Evolutionary conservation across 2,888 invertebrate genomes (phyloP).

Genomic region (Tupiocoris notatus): DNA sequence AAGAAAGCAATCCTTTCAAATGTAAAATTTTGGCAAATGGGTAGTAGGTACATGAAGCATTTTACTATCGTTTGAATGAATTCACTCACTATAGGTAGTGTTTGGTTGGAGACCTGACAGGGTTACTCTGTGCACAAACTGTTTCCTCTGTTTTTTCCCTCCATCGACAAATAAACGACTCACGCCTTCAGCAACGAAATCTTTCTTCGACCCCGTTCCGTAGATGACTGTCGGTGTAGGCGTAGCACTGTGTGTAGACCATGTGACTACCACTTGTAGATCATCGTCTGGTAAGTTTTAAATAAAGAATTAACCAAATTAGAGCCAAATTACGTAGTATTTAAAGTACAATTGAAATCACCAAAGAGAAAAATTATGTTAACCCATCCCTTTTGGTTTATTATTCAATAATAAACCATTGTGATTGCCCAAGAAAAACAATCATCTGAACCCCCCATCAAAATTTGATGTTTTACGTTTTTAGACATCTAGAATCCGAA

Average conservation of each 20-base stretch:
- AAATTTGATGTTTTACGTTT: background rate
- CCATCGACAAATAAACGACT: slow-evolving; percentile 72
- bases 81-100: slow-evolving; percentile 62
- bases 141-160: slow-evolving; percentile 62
- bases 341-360: too few species aligned
- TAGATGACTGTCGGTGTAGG: slow-evolving; percentile 70
- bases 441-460: too few species aligned
- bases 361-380: too few species aligned
- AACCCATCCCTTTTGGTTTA: too few species aligned
- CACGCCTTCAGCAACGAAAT: slow-evolving; percentile 57
- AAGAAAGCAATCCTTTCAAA: too few species aligned
- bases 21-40: too few species aligned
- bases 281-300: slow-evolving; percentile 63
- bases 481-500: too few species aligned
- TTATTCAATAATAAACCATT: too few species aligned
- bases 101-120: slow-evolving; percentile 63
- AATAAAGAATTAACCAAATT: too few species aligned
- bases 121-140: slow-evolving; percentile 76
- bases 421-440: too few species aligned
- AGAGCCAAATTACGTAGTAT: too few species aligned
- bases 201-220: slow-evolving; percentile 61
- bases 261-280: slow-evolving; percentile 74
- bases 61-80: background rate
- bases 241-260: slow-evolving; percentile 74
- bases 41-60: background rate